Conservation (phyloP, 2,113 vertebrate genomes). For the Paedocypris sp. region DNA sequence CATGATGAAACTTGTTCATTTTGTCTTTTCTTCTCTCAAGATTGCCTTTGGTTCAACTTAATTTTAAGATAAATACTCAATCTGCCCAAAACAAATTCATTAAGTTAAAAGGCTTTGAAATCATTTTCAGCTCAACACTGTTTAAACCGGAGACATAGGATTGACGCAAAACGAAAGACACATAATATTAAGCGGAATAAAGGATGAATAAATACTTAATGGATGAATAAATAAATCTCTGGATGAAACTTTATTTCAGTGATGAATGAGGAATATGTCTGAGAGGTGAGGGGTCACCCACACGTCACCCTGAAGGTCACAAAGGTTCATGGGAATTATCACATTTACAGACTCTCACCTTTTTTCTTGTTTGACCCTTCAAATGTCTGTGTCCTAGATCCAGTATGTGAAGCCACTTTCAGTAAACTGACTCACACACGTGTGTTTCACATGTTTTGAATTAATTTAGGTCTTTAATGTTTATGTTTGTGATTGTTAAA, state of each 20-base stretch:
- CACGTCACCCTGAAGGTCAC: neutral
- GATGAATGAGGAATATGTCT: too few relatives aligned
- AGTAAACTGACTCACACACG: neutral
- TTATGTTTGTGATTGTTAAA: neutral
- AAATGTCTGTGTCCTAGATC: neutral
- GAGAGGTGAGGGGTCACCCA: too few relatives aligned
- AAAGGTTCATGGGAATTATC: slow-evolving; percentile 17
- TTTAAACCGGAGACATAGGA: too few relatives aligned
- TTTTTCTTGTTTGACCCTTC: slow-evolving; percentile 3
- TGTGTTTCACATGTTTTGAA: slow-evolving; percentile 15
- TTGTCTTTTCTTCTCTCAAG: slow-evolving; percentile 9
- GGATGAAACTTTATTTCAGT: too few relatives aligned
- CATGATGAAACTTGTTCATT: slow-evolving; percentile 5
- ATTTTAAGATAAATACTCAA: slow-evolving; percentile 3
- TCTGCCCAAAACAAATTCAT: neutral
- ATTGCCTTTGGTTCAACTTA: slow-evolving; percentile 10
- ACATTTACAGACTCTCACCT: slow-evolving; percentile 8
- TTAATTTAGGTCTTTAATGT: neutral
- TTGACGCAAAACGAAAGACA: too few relatives aligned
- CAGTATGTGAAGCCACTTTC: neutral
- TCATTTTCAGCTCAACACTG: neutral
- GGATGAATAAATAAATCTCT: neutral
- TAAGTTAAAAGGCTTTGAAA: neutral
- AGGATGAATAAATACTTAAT: neutral
- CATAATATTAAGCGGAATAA: neutral